These are phyloP conservation scores for Tragelaphus imberbis DNA, from an alignment of 2,113 vertebrate species.

Conservation along the genomic window DNA sequence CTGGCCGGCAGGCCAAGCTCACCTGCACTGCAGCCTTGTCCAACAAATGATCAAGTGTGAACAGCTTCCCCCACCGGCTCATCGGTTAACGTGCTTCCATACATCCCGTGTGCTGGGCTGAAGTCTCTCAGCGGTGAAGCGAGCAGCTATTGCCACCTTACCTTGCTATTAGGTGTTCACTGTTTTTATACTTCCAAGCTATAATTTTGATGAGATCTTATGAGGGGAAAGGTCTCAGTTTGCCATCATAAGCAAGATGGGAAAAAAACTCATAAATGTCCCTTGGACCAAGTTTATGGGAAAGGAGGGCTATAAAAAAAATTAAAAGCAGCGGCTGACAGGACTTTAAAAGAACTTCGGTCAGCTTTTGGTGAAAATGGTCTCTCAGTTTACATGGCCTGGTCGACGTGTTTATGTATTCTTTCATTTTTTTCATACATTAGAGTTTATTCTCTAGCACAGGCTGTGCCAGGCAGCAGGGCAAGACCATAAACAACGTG, in stretches of 20 bases:
- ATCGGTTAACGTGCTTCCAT: too few species aligned
- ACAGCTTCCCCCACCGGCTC: background rate
- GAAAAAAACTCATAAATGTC: slow-evolving; percentile 10
- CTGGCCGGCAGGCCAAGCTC: background rate
- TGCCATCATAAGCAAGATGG: slow-evolving; percentile 15
- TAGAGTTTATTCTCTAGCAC: background rate
- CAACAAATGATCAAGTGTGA: background rate
- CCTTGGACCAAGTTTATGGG: slow-evolving; percentile 6
- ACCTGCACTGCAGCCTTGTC: background rate
- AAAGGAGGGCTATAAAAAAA: slow-evolving; percentile 26
- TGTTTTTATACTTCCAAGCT: background rate
- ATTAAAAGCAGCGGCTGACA: background rate
- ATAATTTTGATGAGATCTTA: background rate
- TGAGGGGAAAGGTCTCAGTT: background rate
- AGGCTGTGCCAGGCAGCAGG: background rate
- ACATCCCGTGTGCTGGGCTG: background rate
- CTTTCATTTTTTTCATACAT: background rate
- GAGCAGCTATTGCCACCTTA: too few species aligned
- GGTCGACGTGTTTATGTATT: background rate
- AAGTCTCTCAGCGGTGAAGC: background rate
- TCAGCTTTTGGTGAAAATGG: background rate
- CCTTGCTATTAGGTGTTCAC: background rate
- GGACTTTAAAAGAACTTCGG: background rate
- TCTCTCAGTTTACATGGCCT: background rate
- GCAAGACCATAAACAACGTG: background rate